A percentile compares a stretch with the other conserved stretches of the same genome.
These are phyloP conservation scores for Cyphotilapia sp. DNA, from an alignment of 2,113 vertebrate genomes.

Conservation along the genomic window DNA sequence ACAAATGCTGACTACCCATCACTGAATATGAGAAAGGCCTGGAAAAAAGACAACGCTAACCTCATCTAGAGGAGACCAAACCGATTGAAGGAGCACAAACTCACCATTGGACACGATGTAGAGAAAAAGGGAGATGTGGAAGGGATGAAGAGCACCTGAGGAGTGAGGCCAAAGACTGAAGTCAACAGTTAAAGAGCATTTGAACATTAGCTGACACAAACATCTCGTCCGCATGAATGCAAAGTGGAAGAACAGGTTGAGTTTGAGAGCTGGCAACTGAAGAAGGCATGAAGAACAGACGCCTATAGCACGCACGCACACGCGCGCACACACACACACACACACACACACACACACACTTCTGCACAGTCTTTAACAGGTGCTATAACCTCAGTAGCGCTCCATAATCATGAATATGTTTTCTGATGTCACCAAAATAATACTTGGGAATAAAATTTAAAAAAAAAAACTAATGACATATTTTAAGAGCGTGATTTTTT, in stretches of 20 bases:
- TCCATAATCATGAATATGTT: background rate
- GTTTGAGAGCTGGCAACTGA: background rate
- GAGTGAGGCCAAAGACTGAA: background rate
- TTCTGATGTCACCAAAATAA: background rate
- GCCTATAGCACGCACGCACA: background rate
- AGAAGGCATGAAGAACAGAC: background rate
- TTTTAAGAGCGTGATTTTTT: background rate
- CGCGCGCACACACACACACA: background rate
- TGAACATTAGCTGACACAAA: constrained; percentile 43
- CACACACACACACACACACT: background rate
- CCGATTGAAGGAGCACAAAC: background rate
- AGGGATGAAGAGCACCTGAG: background rate
- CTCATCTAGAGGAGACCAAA: background rate
- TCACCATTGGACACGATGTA: constrained; percentile 11
- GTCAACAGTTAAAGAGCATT: background rate
- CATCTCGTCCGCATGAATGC: background rate
- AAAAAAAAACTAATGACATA: background rate
- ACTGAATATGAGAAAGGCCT: background rate
- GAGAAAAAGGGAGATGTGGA: background rate
- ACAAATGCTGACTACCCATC: background rate
- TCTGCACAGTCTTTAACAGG: background rate
- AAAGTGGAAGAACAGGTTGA: constrained; percentile 60
- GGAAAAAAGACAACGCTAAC: background rate
- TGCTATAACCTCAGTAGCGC: background rate
- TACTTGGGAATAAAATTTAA: fast-evolving